phyloP scores from a whole-genome alignment of 1,140 invertebrate genomes.

The Sesamia nonagrioides region DNA sequence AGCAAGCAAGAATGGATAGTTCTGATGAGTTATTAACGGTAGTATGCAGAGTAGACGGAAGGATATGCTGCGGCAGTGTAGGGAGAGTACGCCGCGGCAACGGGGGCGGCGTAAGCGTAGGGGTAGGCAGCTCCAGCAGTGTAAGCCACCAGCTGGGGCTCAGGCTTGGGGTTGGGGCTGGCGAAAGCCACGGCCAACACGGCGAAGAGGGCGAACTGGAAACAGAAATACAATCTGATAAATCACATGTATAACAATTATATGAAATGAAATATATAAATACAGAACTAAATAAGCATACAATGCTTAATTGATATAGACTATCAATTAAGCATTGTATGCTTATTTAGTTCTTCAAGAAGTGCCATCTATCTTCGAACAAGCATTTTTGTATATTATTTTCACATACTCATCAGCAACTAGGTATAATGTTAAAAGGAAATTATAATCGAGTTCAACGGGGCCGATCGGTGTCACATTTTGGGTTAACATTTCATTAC shows the following conservation, averaged over 20 bases:
- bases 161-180: constrained; percentile 77
- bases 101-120: constrained; percentile 74
- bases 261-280: no score
- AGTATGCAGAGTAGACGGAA: constrained; percentile 77
- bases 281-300: no score
- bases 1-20: constrained; percentile 7
- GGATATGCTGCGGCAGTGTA: constrained; percentile 69
- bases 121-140: constrained; percentile 62
- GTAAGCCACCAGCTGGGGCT: constrained; percentile 71
- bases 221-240: constrained; percentile 44
- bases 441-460: background rate
- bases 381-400: background rate
- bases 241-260: background rate
- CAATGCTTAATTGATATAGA: no score
- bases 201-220: constrained; percentile 84
- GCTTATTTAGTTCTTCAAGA: no score
- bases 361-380: no score
- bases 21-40: constrained; percentile 56
- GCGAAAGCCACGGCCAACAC: constrained; percentile 86
- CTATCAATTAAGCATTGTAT: background rate
- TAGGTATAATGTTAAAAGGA: background rate
- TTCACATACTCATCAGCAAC: background rate
- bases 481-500: background rate
- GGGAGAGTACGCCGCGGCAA: constrained; percentile 61
- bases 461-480: background rate